phyloP scores from a whole-genome alignment of 35 echinoderm and acorn worm genomes.

The Ophiothrix spiculata region DNA sequence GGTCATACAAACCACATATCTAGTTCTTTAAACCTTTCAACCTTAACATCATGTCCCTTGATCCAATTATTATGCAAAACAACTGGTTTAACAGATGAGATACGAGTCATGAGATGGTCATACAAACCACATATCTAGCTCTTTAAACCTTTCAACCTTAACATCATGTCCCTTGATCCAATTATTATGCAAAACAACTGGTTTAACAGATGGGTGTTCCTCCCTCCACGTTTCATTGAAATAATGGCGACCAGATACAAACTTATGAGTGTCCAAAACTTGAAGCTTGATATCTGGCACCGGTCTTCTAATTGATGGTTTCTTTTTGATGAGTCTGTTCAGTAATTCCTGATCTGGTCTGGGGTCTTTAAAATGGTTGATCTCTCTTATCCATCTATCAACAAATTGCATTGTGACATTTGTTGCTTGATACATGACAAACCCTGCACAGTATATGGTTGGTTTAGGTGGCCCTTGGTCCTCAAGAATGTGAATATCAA shows the following conservation, averaged over 20 bases:
- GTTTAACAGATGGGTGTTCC: background rate
- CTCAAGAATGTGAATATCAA: slow-evolving; percentile 46
- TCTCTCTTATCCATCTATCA: slow-evolving; percentile 34
- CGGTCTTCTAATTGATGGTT: background rate
- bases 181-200: slow-evolving; percentile 73
- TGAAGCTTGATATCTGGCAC: slow-evolving; percentile 16
- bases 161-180: slow-evolving; percentile 53
- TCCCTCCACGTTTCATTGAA: slow-evolving; percentile 39
- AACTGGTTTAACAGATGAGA: slow-evolving; percentile 24
- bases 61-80: slow-evolving; percentile 86
- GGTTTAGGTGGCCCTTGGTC: slow-evolving; percentile 9
- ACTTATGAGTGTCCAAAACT: slow-evolving; percentile 35
- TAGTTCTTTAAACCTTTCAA: slow-evolving; percentile 41
- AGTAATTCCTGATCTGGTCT: slow-evolving; percentile 60
- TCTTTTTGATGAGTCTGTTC: slow-evolving; percentile 23
- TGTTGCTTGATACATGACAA: slow-evolving; percentile 55
- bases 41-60: slow-evolving; percentile 40
- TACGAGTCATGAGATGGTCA: too few relatives aligned
- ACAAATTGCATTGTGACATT: slow-evolving; percentile 33
- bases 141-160: slow-evolving; percentile 52
- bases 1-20: slow-evolving; percentile 44
- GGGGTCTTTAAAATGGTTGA: slow-evolving; percentile 24
- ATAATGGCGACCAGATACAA: slow-evolving; percentile 56
- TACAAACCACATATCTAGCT: slow-evolving; percentile 45
- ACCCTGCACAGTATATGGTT: slow-evolving; percentile 41